Evolutionary conservation across 37 sponge, comb jelly and placozoan genomes (phyloP).

Genomic region (Diacarnus erythraeanus): DNA sequence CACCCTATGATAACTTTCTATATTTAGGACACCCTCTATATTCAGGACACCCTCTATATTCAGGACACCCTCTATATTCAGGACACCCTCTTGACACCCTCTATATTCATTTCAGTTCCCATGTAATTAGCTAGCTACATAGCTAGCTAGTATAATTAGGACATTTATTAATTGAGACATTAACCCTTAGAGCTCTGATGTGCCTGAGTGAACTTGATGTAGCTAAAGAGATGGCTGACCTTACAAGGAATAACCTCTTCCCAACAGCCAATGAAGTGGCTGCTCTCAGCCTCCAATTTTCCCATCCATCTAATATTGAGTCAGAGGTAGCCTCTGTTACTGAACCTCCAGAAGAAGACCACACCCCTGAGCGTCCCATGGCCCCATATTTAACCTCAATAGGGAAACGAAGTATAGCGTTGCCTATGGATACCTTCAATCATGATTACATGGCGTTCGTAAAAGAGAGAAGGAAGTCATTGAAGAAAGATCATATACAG

Average conservation of each 20-base stretch:
- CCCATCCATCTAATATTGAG: background rate
- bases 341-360: background rate
- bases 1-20: no score
- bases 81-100: no score
- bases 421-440: slow-evolving; percentile 78
- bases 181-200: slow-evolving; percentile 67
- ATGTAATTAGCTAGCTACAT: no score
- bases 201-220: slow-evolving; percentile 46
- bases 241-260: slow-evolving; percentile 35
- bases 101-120: no score
- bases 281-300: slow-evolving; percentile 53
- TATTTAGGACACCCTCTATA: no score
- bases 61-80: no score
- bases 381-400: background rate
- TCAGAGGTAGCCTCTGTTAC: background rate
- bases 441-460: slow-evolving; percentile 20
- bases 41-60: no score
- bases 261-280: slow-evolving; percentile 52
- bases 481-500: slow-evolving; percentile 41
- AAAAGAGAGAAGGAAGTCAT: slow-evolving; percentile 2
- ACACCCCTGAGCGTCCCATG: slow-evolving; percentile 1
- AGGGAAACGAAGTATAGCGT: slow-evolving; percentile 23
- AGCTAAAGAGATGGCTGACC: slow-evolving; percentile 30
- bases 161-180: no score
- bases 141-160: no score